Evolutionary conservation across 2,888 invertebrate species (phyloP), one percentile per base, ranked within the genome.

Genomic region (Zhengitettix transpicula): DNA sequence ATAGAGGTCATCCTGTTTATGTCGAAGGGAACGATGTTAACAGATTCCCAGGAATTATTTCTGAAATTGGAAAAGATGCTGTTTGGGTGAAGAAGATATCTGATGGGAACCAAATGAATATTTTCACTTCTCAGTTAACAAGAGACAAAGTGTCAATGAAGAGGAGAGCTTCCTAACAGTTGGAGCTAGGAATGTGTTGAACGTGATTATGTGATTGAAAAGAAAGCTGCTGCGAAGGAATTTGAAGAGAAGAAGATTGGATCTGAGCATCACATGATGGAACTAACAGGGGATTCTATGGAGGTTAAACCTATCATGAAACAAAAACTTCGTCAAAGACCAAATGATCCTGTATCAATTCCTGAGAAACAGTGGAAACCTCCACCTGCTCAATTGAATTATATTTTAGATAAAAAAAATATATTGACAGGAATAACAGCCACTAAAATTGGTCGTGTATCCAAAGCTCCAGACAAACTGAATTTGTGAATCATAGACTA

Each of bases 271-370:
- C 82, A 84, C 64, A 87, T 85, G 56, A 85, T 96, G 80, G 97
- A 97, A 71, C 75, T 97, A 0, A 92, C 90, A 59, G 92, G 89
- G 64, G 92, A 89, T 72, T 87, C 87, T 5, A 86, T 83, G 78
- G 89, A 89, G 78, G 83, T 89, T n/a, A 96, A 96, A 70, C 93
- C 96, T 12, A 89, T 90, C n/a, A 89, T 94, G 77, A 97, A 96
- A 42, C 80, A 97, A 41, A 97, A 96, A 73, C 75, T 97, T 40
- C 78, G 97, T 8, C 79, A 96, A 62, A 80, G 97, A 40, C 95
- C 95, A 0, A 96, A 97, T 72, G 96, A 96, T 72, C 96, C 96
- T 0, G 80, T 90, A 52, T 94, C 94, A 8, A 83, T 87, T 62
- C 89, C 90, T 10, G 84, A 90, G 68, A 84, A 85, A 61, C 82